Conservation (phyloP, 92 coral and sea anemone genomes). For the Plumapathes pennacea region DNA sequence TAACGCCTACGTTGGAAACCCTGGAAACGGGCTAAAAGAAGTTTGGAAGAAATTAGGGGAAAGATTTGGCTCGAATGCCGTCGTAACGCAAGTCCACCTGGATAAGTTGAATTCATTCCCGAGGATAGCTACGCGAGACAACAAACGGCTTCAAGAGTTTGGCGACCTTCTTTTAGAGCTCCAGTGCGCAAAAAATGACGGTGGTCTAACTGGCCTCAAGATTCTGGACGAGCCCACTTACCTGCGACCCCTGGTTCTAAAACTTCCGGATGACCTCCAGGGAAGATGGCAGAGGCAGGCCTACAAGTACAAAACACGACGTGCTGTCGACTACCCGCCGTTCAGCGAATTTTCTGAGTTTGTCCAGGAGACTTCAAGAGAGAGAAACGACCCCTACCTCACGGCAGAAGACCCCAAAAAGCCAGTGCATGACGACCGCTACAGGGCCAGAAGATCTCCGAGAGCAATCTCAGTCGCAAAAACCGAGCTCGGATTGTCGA, state of each 20-base stretch:
- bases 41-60: slow-evolving; percentile 52
- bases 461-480: slow-evolving; percentile 59
- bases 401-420: no score
- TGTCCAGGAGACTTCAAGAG: slow-evolving; percentile 28
- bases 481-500: no score
- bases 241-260: slow-evolving; percentile 20
- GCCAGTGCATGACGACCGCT: slow-evolving; percentile 9
- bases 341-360: slow-evolving; percentile 28
- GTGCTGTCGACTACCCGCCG: slow-evolving; percentile 29
- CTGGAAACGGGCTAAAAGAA: slow-evolving; percentile 35
- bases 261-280: slow-evolving; percentile 39
- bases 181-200: slow-evolving; percentile 52
- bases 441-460: slow-evolving; percentile 54
- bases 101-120: slow-evolving; percentile 34
- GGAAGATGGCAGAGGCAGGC: slow-evolving; percentile 54
- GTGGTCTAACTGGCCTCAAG: slow-evolving; percentile 51
- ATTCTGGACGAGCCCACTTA: slow-evolving; percentile 44
- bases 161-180: slow-evolving; percentile 51
- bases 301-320: slow-evolving; percentile 10
- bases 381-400: slow-evolving; percentile 50
- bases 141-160: slow-evolving; percentile 44
- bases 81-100: slow-evolving; percentile 51
- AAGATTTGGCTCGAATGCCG: slow-evolving; percentile 50
- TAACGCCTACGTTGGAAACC: slow-evolving; percentile 44
- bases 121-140: slow-evolving; percentile 21